A percentile compares a stretch with the other conserved stretches of the same genome.
These are phyloP conservation scores for Myripristis jacobus DNA, from an alignment of 2,797 vertebrate species.

Conservation along the genomic window DNA sequence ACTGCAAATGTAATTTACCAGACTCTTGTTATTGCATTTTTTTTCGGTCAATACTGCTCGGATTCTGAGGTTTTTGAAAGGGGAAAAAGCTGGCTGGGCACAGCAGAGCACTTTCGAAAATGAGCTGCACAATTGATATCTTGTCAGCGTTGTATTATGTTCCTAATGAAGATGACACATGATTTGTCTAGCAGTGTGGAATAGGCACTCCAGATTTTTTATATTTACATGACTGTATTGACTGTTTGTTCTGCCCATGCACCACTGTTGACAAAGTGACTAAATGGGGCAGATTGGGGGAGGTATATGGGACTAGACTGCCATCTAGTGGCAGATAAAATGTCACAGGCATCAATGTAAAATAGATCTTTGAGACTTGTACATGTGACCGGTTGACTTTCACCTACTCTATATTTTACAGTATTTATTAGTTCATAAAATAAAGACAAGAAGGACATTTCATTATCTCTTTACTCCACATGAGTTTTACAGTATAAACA, in stretches of 20 bases:
- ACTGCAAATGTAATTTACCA: constrained; percentile 59
- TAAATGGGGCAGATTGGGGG: constrained; percentile 23
- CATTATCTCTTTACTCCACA: constrained; percentile 24
- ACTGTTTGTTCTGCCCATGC: constrained; percentile 50
- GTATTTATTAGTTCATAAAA: neutral
- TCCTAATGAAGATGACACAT: constrained; percentile 70
- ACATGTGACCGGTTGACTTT: no score
- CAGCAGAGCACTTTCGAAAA: constrained; percentile 69
- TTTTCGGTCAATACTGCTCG: constrained; percentile 60
- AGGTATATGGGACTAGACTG: constrained; percentile 40
- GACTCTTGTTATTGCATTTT: constrained; percentile 60
- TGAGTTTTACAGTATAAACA: constrained; percentile 43
- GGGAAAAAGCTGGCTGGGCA: constrained; percentile 8
- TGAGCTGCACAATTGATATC: constrained; percentile 67
- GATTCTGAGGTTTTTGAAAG: constrained; percentile 44
- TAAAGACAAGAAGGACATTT: constrained; percentile 22
- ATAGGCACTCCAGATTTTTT: constrained; percentile 50
- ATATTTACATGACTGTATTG: constrained; percentile 61
- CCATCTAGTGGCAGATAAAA: constrained; percentile 73
- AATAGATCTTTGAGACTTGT: neutral
- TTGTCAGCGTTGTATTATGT: constrained; percentile 63
- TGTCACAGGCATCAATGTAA: neutral
- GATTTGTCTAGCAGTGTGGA: constrained; percentile 35
- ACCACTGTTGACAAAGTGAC: constrained; percentile 63
- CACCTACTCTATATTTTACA: no score